Base-by-base conservation (phyloP, 2,113 vertebrate genomes). In the Tachycineta bicolor region DNA sequence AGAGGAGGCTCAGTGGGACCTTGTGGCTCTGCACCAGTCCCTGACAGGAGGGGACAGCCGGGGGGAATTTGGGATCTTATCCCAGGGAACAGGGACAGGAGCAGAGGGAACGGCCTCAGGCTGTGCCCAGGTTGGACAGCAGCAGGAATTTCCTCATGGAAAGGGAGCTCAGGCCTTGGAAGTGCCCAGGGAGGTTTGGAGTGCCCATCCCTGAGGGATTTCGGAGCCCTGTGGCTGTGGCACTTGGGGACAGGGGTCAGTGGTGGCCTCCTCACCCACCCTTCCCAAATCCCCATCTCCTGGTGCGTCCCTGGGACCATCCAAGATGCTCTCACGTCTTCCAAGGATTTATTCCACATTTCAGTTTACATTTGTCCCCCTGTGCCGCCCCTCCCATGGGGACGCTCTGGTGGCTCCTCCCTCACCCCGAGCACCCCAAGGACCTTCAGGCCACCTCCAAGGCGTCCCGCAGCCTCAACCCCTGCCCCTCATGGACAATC, bases 111-210 rank as follows among this genome's bases (percentile, higher is more conserved):
- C 0, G 0, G 49, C n/a, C 43, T 21, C 50, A 23, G 9, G 44
- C 5, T 58, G 22, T 0, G 0, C 13, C n/a, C n/a, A 41, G 25
- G 7, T 2, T 22, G 64, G 47, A 1, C 2, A 12, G 0, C 1
- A 20, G 46, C 34, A 6, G 11, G 9, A 28, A 59, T 24, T 44
- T 13, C 28, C 18, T 5, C 52, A 1, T 58, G 26, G 37, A 17
- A 65, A 59, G 23, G 28, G 39, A 0, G 6, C 4, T n/a, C n/a
- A n/a, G n/a, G n/a, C n/a, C n/a, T n/a, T 60, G 73, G 56, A 3
- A 31, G 2, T 62, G 44, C n/a, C 44, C 44, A 49, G 74, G 74
- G n/a, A 62, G 15, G 44, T 62, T 41, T 33, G 65, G 23, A 39
- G 3, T 34, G 0, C 13, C 29, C 70, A 34, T 31, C 4, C 29